A percentile compares a stretch with the other conserved stretches of the same genome.
Conservation (phyloP, 92 coral and sea anemone genomes). For the Porites rus region DNA sequence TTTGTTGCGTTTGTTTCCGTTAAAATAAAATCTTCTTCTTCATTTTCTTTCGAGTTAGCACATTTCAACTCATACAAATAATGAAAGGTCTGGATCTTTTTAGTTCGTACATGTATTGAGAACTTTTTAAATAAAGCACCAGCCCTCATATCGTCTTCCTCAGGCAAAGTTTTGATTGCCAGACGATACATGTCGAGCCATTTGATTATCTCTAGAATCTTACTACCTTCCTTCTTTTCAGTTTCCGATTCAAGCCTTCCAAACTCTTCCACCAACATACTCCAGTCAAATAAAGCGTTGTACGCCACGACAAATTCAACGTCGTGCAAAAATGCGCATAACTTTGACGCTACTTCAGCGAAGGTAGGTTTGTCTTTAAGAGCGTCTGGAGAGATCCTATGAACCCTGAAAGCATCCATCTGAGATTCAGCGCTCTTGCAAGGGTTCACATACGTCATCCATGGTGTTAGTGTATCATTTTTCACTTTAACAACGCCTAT, state of each 20-base stretch:
- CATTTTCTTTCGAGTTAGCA: not conserved
- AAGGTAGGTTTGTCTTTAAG: constrained; percentile 42
- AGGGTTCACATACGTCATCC: constrained; percentile 63
- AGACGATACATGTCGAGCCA: constrained; percentile 57
- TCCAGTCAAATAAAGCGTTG: constrained; percentile 61
- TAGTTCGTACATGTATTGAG: constrained; percentile 17
- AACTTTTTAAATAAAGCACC: constrained; percentile 17
- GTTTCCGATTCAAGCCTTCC: not conserved
- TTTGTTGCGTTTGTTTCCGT: constrained; percentile 23
- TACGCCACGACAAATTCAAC: constrained; percentile 50
- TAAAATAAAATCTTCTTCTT: not conserved
- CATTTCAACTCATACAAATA: not conserved
- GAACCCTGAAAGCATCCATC: constrained; percentile 31
- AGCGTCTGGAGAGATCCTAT: constrained; percentile 54
- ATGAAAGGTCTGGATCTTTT: not conserved
- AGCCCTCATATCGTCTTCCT: not conserved
- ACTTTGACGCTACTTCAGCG: constrained; percentile 29
- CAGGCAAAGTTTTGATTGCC: constrained; percentile 33
- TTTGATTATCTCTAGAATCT: constrained; percentile 9
- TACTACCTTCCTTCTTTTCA: not conserved
- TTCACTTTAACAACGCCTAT: constrained; percentile 57
- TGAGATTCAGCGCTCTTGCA: constrained; percentile 19
- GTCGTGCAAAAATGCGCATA: constrained; percentile 42
- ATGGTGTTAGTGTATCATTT: constrained; percentile 16
- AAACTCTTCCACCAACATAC: constrained; percentile 48